phyloP scores from a whole-genome alignment of 2,888 invertebrate species.

The Marasmarcha lunaedactyla region DNA sequence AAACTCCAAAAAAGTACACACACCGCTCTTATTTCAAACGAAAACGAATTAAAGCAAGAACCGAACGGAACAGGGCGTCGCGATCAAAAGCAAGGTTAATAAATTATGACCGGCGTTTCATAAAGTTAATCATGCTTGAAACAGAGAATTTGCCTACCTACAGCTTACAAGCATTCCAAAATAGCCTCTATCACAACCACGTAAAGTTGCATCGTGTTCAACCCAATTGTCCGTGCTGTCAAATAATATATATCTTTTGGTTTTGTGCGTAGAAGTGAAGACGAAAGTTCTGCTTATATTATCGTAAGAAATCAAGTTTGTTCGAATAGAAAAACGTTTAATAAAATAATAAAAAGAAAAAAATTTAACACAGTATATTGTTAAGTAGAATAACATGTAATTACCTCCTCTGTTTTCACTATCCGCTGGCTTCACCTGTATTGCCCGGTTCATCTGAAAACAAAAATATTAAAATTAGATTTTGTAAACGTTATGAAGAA shows the following conservation, averaged over 20 bases:
- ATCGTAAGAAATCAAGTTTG: not conserved
- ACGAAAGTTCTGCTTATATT: not conserved
- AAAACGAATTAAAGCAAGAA: conserved; percentile 16
- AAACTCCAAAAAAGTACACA: conserved; percentile 5
- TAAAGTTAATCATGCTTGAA: conserved; percentile 24
- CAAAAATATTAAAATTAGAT: conserved; percentile 38
- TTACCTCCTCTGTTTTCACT: conserved; percentile 98
- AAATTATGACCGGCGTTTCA: conserved; percentile 29
- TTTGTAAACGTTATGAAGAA: too few relatives aligned
- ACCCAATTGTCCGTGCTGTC: too few relatives aligned
- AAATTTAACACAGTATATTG: not conserved
- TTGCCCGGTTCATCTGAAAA: conserved; percentile 99
- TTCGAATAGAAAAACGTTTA: not conserved
- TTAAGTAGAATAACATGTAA: conserved; percentile 20
- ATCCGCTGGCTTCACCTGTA: conserved; percentile 99
- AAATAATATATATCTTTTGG: too few relatives aligned
- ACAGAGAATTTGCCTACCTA: conserved; percentile 8
- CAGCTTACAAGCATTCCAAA: not conserved
- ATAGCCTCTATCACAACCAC: too few relatives aligned
- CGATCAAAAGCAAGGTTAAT: conserved; percentile 17
- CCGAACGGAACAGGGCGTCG: not conserved
- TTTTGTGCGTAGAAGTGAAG: too few relatives aligned
- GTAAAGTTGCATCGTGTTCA: too few relatives aligned
- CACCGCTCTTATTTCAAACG: conserved; percentile 16
- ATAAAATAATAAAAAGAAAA: not conserved